Conservation (phyloP, 2,113 vertebrate genomes). For the Oreotragus oreotragus region DNA sequence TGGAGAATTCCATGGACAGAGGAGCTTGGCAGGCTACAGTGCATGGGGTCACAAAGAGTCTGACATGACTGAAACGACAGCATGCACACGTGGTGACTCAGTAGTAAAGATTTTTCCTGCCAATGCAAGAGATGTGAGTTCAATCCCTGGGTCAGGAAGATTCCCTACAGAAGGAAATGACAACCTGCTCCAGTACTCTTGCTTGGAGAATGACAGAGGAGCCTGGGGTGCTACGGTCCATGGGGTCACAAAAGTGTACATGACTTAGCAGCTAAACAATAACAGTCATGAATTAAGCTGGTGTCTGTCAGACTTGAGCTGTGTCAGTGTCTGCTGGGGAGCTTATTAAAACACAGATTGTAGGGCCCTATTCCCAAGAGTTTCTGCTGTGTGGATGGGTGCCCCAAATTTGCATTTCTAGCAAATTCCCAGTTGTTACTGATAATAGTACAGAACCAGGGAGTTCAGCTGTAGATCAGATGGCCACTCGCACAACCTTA, state of each 20-base stretch:
- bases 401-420: background rate
- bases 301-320: background rate
- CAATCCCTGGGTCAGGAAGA: background rate
- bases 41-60: background rate
- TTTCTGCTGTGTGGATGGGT: background rate
- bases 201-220: background rate
- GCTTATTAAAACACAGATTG: background rate
- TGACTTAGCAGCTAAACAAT: background rate
- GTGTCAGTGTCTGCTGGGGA: background rate
- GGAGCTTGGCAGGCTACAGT: background rate
- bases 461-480: background rate
- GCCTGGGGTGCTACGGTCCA: background rate
- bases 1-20: background rate
- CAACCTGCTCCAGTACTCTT: background rate
- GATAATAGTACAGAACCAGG: background rate
- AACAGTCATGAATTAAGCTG: background rate
- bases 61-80: rapidly evolving
- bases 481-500: background rate
- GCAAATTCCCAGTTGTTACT: background rate
- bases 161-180: background rate
- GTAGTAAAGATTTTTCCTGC: background rate
- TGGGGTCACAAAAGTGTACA: background rate
- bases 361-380: background rate
- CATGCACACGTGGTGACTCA: background rate
- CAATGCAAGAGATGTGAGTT: background rate